Evolutionary conservation across 2,113 vertebrate genomes (phyloP).

Genomic region (Corvus hawaiiensis): DNA sequence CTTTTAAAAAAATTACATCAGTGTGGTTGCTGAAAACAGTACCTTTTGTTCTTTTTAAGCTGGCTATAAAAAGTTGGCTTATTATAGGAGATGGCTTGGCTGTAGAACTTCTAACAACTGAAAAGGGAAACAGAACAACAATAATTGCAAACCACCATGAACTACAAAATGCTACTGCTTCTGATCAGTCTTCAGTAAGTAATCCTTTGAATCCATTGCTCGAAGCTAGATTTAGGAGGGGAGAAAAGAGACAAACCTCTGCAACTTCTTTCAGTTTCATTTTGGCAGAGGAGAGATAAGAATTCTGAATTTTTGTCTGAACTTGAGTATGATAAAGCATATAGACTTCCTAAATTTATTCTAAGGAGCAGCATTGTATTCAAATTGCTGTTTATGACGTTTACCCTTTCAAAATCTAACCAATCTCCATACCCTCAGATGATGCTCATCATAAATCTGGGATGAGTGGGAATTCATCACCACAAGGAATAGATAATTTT

Average conservation of each 20-base stretch:
- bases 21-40: conserved; percentile 6
- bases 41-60: conserved; percentile 74
- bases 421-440: background rate
- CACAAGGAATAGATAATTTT: background rate
- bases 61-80: conserved; percentile 94
- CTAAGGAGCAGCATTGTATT: background rate
- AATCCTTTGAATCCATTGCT: background rate
- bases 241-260: background rate
- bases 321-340: background rate
- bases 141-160: conserved; percentile 78
- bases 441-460: background rate
- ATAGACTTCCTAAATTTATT: background rate
- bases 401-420: background rate
- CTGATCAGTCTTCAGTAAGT: conserved; percentile 87
- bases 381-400: background rate
- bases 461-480: background rate
- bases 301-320: background rate
- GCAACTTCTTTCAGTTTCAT: background rate
- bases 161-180: conserved; percentile 80
- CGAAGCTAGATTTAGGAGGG: background rate
- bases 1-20: background rate
- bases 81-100: conserved; percentile 93
- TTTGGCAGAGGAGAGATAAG: background rate
- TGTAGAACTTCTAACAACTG: conserved; percentile 88
- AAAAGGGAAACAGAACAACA: conserved; percentile 86